Percentiles rank a stretch among this genome's conserved stretches.
Evolutionary conservation across 2,113 vertebrate genomes (phyloP).

Genomic region (Thomomys bottae): DNA sequence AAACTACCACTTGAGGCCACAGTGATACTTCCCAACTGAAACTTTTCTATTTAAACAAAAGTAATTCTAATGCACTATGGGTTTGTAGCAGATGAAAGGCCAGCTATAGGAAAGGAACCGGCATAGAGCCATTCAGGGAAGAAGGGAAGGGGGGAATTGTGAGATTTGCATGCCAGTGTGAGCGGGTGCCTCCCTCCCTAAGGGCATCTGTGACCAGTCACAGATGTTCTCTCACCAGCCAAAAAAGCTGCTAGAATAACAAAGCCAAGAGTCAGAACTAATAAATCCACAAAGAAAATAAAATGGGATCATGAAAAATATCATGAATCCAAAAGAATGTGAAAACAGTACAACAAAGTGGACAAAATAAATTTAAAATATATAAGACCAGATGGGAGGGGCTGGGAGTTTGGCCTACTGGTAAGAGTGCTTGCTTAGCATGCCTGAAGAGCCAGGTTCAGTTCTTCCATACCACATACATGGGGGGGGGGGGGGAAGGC

Average conservation of each 20-base stretch:
- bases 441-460: background rate
- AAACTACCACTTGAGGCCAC: no score
- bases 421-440: background rate
- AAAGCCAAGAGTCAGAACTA: background rate
- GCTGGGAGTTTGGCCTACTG: background rate
- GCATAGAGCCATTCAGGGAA: rapidly evolving
- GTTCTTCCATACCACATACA: background rate
- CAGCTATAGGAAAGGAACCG: no score
- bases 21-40: no score
- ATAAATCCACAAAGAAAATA: background rate
- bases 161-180: background rate
- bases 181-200: background rate
- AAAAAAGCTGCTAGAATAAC: background rate
- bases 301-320: background rate
- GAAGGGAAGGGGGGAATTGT: background rate
- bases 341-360: no score
- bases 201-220: background rate
- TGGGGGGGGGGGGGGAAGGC: no score
- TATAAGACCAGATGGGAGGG: no score
- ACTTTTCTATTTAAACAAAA: no score
- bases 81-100: no score
- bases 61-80: no score
- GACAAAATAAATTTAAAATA: no score
- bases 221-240: background rate
- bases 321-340: no score